Percentiles rank a stretch among this genome's conserved stretches.
Evolutionary conservation across 2,888 invertebrate species (phyloP).

Genomic region (Ornithoptera priamus): DNA sequence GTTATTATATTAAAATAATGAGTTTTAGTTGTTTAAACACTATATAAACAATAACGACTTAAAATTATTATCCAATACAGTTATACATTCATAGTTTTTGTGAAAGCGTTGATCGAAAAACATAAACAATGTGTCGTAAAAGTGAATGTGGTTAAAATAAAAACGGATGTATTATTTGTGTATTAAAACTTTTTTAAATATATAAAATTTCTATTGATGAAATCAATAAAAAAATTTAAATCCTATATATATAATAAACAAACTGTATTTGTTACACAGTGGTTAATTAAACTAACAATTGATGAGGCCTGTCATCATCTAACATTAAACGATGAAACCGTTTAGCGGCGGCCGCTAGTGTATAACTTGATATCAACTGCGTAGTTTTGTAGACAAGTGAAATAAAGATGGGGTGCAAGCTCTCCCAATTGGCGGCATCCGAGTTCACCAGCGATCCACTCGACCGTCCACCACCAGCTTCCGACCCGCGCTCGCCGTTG

Average conservation of each 20-base stretch:
- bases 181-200: too few species aligned
- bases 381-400: slow-evolving; percentile 1
- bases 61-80: slow-evolving; percentile 1
- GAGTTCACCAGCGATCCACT: slow-evolving; percentile 68
- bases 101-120: not conserved
- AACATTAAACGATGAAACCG: not conserved
- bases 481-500: slow-evolving; percentile 89
- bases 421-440: slow-evolving; percentile 84
- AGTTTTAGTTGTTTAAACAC: slow-evolving; percentile 39
- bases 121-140: not conserved
- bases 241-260: too few species aligned
- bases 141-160: slow-evolving; percentile 4
- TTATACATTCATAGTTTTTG: not conserved
- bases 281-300: too few species aligned
- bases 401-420: slow-evolving; percentile 84
- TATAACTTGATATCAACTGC: not conserved
- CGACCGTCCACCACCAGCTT: slow-evolving; percentile 82
- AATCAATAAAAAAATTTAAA: too few species aligned
- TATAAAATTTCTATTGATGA: too few species aligned
- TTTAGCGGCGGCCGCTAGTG: not conserved
- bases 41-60: not conserved
- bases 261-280: too few species aligned
- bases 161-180: too few species aligned
- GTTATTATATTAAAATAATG: slow-evolving; percentile 40
- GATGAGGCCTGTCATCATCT: too few species aligned